Evolutionary conservation across 2,113 vertebrate genomes (phyloP), one percentile per base, ranked within the genome.

Genomic region (Panthera uncia): DNA sequence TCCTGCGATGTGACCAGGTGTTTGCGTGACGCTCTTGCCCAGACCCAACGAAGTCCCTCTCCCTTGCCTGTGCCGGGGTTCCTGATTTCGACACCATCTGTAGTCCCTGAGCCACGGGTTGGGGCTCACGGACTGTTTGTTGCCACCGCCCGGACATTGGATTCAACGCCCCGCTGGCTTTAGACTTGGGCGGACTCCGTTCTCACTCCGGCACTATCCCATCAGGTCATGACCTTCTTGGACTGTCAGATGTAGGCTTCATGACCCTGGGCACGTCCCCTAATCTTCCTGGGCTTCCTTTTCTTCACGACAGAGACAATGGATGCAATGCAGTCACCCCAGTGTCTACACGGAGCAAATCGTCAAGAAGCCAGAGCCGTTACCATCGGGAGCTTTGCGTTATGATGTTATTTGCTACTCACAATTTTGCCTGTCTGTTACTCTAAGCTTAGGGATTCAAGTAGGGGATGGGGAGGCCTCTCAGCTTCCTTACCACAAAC

Each of bases 101-200:
- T 14, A 0, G 14, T 27, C 31, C 2, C 11, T 19, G 0, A 0
- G 63, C 19, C 1, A 0, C 0, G 0, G 18, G 29, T 5, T 33
- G 15, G 61, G 57, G 57, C 16, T 66, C 9, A n/a, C n/a, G 23
- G 18, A 38, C 11, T 4, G 14, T 41, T 13, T 23, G 11, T 18
- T 31, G 29, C 36, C 1, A 3, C 50, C 6, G 14, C 50, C 57
- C 9, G 18, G 21, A 18, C 33, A 7, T 41, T 25, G 0, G 8
- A 31, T 0, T n/a, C 55, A 3, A 0, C 3, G 0, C 21, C 87
- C 36, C 16, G 4, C 45, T 29, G 48, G 41, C 18, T 15, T 33
- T 73, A 50, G 61, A 3, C 0, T 2, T 13, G 31, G 74, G 76
- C 38, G 3, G 74, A 7, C 57, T 36, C 21, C 0, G 18, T 71